Evolutionary conservation across 2,113 vertebrate species (phyloP).

Genomic region (Perca schrenkii): DNA sequence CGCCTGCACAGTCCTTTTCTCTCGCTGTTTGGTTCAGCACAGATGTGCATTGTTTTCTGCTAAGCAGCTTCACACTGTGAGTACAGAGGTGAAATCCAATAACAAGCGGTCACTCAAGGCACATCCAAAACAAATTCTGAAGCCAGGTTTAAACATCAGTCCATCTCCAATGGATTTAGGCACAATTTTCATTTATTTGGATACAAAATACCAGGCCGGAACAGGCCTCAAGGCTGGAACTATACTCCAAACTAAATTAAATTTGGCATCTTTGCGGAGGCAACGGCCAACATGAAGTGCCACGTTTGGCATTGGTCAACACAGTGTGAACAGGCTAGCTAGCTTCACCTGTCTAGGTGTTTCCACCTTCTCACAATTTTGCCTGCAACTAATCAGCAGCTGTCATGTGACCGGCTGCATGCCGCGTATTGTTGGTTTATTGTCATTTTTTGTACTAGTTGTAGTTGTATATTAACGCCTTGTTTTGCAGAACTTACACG

Average conservation of each 20-base stretch:
- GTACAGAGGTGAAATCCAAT: not conserved
- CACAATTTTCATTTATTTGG: slow-evolving; percentile 21
- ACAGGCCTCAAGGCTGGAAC: slow-evolving; percentile 6
- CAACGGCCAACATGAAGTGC: slow-evolving; percentile 9
- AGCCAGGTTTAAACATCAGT: not conserved
- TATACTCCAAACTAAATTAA: slow-evolving; percentile 21
- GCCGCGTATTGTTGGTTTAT: not conserved
- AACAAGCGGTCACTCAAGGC: not conserved
- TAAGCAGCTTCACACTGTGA: not conserved
- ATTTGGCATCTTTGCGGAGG: slow-evolving; percentile 8
- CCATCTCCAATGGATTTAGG: not conserved
- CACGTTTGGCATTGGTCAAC: slow-evolving; percentile 27
- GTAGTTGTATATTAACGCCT: not conserved
- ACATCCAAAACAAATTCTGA: slow-evolving; percentile 7
- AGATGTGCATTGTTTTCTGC: slow-evolving; percentile 13
- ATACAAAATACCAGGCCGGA: not conserved
- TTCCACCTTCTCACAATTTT: not conserved
- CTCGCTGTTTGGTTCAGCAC: not conserved
- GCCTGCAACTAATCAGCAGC: not conserved
- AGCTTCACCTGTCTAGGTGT: not conserved
- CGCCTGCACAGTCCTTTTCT: not conserved
- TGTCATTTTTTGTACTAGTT: not conserved
- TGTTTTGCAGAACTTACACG: not conserved
- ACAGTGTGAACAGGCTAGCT: not conserved
- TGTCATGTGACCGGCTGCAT: not conserved